Evolutionary conservation across 2,888 invertebrate genomes (phyloP), one percentile per base, ranked within the genome.

Genomic region (Conistra vaccinii): DNA sequence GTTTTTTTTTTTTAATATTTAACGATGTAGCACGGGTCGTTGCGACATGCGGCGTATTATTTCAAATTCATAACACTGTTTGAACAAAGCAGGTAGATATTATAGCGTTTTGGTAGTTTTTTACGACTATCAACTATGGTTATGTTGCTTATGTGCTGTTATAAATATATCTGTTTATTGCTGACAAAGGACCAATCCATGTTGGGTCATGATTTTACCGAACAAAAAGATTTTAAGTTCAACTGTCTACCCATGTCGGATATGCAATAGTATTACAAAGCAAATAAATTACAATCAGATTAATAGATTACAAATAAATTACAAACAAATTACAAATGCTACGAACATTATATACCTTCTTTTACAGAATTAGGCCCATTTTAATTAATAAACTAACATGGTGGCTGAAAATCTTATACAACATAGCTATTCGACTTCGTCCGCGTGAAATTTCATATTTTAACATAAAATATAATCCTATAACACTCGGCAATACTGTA

Each of bases 11-110:
- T 92, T 89, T 78, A 17, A 90, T 93, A 91, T 93, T 93, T 92
- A 92, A 92, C 92, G 91, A 92, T 90, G 89, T 90, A 90, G 91
- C 92, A 91, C 91, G 89, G 91, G 88, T 93, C 92, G 94, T 93
- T 93, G 93, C 92, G 92, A 91, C 90, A 91, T 88, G 84, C 66
- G 76, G 86, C 85, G 90, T 90, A 93, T 93, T 92, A 92, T 92
- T 89, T 88, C 86, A 89, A 89, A 90, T 90, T 90, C 89, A 91
- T 89, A 90, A 85, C 87, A 90, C 88, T 90, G 86, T 88, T 85
- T 87, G 86, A 87, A 89, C 89, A 88, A 89, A 89, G 92, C 92
- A 91, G 92, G 92, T 92, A 92, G 91, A 90, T 76, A 84, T 87
- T 80, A 83, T 79, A 85, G 45, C 61, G 55, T 70, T 84, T 84